phyloP scores from a whole-genome alignment of 2,113 vertebrate genomes.

The Microcebus jonahi region DNA sequence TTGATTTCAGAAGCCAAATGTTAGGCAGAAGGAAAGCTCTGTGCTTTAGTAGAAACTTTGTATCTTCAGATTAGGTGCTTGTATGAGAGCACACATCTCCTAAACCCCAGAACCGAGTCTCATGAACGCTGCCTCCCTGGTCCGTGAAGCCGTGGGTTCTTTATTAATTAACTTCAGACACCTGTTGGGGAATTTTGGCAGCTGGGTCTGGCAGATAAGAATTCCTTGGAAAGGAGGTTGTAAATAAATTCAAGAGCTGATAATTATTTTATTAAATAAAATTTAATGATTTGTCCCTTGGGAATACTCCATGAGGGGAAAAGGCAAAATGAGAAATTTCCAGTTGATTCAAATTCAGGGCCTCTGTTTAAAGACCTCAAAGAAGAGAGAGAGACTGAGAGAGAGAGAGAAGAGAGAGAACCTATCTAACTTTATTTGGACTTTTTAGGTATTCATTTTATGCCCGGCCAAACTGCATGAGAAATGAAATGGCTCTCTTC shows the following conservation, averaged over 20 bases:
- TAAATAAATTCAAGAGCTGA: conserved; percentile 55
- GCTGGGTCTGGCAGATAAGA: conserved; percentile 67
- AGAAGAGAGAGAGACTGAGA: background rate
- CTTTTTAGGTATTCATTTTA: background rate
- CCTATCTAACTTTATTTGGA: background rate
- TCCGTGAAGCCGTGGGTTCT: background rate
- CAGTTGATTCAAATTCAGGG: background rate
- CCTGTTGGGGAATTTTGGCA: conserved; percentile 15
- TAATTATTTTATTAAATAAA: conserved; percentile 60
- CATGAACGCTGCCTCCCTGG: background rate
- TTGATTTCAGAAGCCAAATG: background rate
- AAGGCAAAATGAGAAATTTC: conserved; percentile 42
- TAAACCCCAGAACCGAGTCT: background rate
- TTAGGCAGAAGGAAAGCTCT: background rate
- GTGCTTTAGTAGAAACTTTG: background rate
- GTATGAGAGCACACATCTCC: background rate
- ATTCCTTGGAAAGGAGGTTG: conserved; percentile 33
- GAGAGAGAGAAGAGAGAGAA: background rate
- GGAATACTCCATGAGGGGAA: background rate
- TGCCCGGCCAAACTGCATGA: background rate
- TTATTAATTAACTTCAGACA: conserved; percentile 59
- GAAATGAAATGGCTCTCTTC: background rate
- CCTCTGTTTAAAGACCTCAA: background rate
- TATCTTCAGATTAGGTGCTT: background rate
- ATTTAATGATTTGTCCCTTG: conserved; percentile 22